Evolutionary conservation across 2,888 invertebrate genomes (phyloP).

Genomic region (Clistopyga incitator): DNA sequence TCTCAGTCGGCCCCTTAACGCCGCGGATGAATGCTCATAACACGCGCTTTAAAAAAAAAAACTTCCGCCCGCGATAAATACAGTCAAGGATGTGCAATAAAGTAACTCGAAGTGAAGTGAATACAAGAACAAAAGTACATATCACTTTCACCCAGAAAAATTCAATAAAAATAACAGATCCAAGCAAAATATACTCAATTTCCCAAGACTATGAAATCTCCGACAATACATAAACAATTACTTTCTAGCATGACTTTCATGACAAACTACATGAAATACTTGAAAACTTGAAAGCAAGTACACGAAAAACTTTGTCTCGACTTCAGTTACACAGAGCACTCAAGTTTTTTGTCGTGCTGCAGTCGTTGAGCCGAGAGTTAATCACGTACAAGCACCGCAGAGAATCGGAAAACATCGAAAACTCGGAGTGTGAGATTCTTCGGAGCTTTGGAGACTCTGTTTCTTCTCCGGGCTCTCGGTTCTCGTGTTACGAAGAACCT

Average conservation of each 20-base stretch:
- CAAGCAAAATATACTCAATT: too few relatives aligned
- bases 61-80: conserved; percentile 43
- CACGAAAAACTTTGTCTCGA: background rate
- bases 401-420: conserved; percentile 63
- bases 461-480: conserved; percentile 34
- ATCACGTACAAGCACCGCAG: conserved; percentile 55
- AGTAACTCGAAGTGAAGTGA: background rate
- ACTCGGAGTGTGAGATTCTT: conserved; percentile 53
- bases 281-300: too few relatives aligned
- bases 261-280: too few relatives aligned
- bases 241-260: too few relatives aligned
- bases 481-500: conserved; percentile 41
- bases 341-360: too few relatives aligned
- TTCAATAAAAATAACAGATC: too few relatives aligned
- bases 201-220: too few relatives aligned
- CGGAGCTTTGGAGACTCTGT: conserved; percentile 13
- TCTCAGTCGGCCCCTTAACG: conserved; percentile 52
- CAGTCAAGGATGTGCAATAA: conserved; percentile 18
- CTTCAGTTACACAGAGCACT: too few relatives aligned
- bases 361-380: conserved; percentile 21
- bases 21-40: conserved; percentile 32
- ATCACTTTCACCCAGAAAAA: too few relatives aligned
- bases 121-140: background rate
- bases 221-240: too few relatives aligned
- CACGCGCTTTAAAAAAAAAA: conserved; percentile 27